Evolutionary conservation across 64 coral and sea anemone species (phyloP).

Genomic region (Acropora tenuis): DNA sequence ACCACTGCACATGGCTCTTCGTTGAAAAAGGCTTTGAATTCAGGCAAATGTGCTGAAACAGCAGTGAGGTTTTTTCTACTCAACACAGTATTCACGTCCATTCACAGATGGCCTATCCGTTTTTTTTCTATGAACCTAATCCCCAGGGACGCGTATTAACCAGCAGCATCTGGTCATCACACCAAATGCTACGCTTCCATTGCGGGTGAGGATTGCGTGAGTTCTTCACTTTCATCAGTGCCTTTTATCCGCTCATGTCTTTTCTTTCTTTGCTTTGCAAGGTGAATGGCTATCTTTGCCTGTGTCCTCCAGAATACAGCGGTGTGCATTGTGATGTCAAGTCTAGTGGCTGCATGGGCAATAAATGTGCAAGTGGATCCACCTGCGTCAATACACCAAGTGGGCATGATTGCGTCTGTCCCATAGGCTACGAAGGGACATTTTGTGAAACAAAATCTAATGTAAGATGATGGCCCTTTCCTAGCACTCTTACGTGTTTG

Average conservation of each 20-base stretch:
- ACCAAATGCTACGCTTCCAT: too few species aligned
- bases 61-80: too few species aligned
- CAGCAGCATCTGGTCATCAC: too few species aligned
- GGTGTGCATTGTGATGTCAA: constrained; percentile 86
- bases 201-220: too few species aligned
- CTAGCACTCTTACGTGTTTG: not conserved
- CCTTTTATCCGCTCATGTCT: not conserved
- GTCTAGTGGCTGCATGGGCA: constrained; percentile 44
- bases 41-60: too few species aligned
- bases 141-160: too few species aligned
- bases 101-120: too few species aligned
- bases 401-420: constrained; percentile 74
- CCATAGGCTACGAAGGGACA: constrained; percentile 72
- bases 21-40: too few species aligned
- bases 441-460: constrained; percentile 91
- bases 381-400: constrained; percentile 79
- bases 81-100: too few species aligned
- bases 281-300: constrained; percentile 90
- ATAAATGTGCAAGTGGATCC: constrained; percentile 63
- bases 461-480: constrained; percentile 51
- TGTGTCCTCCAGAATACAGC: constrained; percentile 75
- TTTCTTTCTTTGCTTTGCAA: not conserved
- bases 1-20: too few species aligned
- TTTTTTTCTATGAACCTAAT: too few species aligned
- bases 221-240: too few species aligned